These are phyloP conservation scores for Philonicus albiceps DNA, from an alignment of 2,888 invertebrate genomes.

Conservation along the genomic window DNA sequence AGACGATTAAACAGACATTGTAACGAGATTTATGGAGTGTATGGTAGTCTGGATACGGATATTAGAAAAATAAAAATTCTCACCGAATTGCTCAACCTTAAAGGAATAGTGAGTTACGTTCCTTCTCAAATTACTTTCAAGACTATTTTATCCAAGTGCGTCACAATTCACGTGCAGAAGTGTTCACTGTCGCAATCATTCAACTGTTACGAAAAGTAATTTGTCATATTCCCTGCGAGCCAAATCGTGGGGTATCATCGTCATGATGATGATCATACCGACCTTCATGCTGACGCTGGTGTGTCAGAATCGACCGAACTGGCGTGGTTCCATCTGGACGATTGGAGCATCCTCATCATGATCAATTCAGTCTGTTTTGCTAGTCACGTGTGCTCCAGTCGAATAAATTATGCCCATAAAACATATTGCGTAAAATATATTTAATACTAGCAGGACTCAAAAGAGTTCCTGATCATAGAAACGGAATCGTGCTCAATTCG, in stretches of 20 bases:
- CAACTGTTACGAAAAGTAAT: background rate
- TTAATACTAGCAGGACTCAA: background rate
- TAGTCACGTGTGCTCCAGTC: background rate
- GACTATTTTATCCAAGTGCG: background rate
- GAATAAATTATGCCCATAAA: background rate
- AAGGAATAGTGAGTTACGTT: background rate
- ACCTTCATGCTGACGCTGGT: background rate
- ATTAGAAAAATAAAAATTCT: background rate
- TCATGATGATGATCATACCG: background rate
- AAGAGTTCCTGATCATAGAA: background rate
- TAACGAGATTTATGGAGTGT: no score
- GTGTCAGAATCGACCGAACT: background rate
- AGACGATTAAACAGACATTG: background rate
- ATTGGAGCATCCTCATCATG: conserved; percentile 37
- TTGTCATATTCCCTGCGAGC: background rate
- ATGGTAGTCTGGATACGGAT: background rate
- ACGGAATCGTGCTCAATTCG: background rate
- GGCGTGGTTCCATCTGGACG: background rate
- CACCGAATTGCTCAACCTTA: background rate
- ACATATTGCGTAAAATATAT: background rate
- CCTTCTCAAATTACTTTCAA: background rate
- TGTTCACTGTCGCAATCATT: background rate
- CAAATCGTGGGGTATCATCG: background rate
- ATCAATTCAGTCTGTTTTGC: background rate
- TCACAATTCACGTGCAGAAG: background rate